Base-by-base conservation (phyloP, 2,113 vertebrate species). In the Variabilichromis moorii region DNA sequence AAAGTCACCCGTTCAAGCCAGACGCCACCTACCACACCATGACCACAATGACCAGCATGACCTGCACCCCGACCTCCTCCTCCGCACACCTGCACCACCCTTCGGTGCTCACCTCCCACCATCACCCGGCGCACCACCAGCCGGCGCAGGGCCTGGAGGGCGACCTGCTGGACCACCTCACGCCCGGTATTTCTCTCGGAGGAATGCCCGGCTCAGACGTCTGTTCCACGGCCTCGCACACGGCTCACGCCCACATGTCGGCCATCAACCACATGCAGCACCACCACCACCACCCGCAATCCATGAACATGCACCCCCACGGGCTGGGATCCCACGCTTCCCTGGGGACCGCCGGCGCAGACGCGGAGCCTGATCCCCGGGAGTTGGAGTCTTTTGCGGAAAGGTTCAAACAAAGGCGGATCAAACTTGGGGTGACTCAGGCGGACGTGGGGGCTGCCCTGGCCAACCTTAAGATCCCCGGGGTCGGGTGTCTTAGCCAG, bases 11-110 rank as follows among this genome's bases (percentile, higher is more conserved):
- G n/a, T 98, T 97, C 96, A 98, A 98, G 90, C 98, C 98, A 3
- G 98, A 98, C 89, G 98, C 98, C 84, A 98, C 98, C 47, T 98
- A 98, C 95, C 98, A 98, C 96, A 98, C 98, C 94, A 98, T 98
- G 98, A 98, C 97, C 95, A 98, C 96, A 91, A 98, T 98, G 98
- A 98, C 97, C 93, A 97, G 98, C 92, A 98, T 98, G 95, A 97
- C 97, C 82, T 98, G 97, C 95, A 97, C 98, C 55, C 97, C 98
- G 33, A 97, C 97, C 89, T 98, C 98, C 6, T 97, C 97, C 83
- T 96, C 97, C 8, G 97, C 96, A 40, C 97, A 98, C 94, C 96
- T 98, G 89, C 98, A 98, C 96, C 98, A 98, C 93, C 97, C 97
- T 2, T 97, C 98, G 1, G 98, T 98, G 91, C 96, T 98, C 89